phyloP scores from a whole-genome alignment of 92 coral and sea anemone species.

The Epizoanthus rinbou region DNA sequence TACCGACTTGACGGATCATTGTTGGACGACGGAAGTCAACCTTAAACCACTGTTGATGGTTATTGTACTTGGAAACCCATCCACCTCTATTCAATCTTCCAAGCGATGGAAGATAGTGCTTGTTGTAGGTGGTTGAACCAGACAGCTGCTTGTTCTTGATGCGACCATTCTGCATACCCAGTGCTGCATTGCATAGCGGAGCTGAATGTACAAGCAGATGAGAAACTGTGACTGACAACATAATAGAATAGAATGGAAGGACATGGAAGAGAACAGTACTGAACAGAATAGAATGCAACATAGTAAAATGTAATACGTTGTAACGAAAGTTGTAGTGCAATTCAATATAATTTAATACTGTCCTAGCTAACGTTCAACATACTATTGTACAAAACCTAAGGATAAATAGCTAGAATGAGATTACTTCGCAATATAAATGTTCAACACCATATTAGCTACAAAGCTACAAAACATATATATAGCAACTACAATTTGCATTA shows the following conservation, averaged over 20 bases:
- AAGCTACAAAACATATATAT: no score
- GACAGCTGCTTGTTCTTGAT: conserved; percentile 29
- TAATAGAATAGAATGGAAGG: neutral
- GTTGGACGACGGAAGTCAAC: conserved; percentile 42
- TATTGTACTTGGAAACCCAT: conserved; percentile 29
- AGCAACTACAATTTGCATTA: no score
- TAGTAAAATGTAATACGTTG: no score
- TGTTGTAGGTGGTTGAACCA: conserved; percentile 26
- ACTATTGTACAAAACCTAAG: no score
- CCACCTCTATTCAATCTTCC: conserved; percentile 26
- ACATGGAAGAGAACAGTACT: no score
- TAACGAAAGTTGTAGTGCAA: no score
- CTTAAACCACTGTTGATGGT: conserved; percentile 28
- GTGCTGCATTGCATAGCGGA: conserved; percentile 30
- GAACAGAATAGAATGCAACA: no score
- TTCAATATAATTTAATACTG: no score
- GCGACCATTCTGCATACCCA: conserved; percentile 40
- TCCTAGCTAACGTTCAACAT: no score
- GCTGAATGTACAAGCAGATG: neutral
- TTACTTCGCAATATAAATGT: no score
- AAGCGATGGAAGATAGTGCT: conserved; percentile 12
- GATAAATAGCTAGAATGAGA: no score
- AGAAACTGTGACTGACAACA: neutral
- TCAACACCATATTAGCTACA: no score
- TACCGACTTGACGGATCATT: conserved; percentile 38